These are phyloP conservation scores for Emydoidea blandingii DNA, from an alignment of 2,797 vertebrate species.

Conservation along the genomic window DNA sequence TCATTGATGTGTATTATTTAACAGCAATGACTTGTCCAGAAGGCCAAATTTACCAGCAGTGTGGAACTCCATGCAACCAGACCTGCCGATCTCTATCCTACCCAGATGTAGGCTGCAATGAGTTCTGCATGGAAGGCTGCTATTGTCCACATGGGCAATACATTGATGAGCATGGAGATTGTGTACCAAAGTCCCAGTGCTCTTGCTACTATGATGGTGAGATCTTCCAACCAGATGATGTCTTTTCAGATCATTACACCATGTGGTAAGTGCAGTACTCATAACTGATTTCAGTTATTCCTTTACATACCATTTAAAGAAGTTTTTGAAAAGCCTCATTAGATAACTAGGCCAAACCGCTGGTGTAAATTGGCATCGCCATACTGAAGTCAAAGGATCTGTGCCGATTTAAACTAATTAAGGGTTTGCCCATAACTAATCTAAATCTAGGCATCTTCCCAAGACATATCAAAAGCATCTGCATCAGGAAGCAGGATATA, in stretches of 20 bases:
- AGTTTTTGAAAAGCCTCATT: not conserved
- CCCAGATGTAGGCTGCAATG: constrained; percentile 82
- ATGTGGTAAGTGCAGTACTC: constrained; percentile 86
- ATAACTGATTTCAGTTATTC: not conserved
- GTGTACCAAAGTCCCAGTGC: constrained; percentile 89
- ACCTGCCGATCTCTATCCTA: constrained; percentile 92
- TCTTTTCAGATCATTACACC: constrained; percentile 91
- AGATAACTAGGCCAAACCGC: not conserved
- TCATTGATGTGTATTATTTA: not conserved
- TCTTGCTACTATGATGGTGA: constrained; percentile 94
- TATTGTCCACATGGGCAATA: constrained; percentile 91
- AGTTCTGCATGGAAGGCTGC: constrained; percentile 93
- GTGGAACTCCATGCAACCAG: constrained; percentile 89
- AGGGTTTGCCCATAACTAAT: not conserved
- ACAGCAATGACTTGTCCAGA: constrained; percentile 88
- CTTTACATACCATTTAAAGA: too few species aligned
- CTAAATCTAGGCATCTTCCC: not conserved
- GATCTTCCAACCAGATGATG: constrained; percentile 92
- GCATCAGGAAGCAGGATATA: not conserved
- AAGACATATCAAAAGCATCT: not conserved
- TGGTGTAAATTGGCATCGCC: not conserved
- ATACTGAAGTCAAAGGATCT: not conserved
- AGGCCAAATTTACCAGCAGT: constrained; percentile 88
- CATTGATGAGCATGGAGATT: constrained; percentile 86
- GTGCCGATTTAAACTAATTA: not conserved